Conservation (phyloP, 2,888 invertebrate genomes). For the Papilio demoleus region DNA sequence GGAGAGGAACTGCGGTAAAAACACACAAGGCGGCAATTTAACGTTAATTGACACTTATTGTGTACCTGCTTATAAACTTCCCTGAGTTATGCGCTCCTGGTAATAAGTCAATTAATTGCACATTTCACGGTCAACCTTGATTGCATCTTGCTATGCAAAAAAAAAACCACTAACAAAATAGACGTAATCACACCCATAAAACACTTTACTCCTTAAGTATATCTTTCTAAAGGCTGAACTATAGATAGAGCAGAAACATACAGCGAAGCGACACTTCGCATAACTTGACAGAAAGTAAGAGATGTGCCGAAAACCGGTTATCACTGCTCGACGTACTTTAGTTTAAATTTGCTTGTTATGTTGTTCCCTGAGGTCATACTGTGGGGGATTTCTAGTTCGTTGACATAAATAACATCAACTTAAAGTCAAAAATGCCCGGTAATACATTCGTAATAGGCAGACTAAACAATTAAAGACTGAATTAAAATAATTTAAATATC, state of each 20-base stretch:
- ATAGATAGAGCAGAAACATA: too few species aligned
- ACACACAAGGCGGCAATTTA: conserved; percentile 32
- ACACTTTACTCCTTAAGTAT: background rate
- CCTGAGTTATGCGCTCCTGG: conserved; percentile 26
- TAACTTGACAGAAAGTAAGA: too few species aligned
- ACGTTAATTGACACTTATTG: conserved; percentile 37
- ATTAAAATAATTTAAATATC: too few species aligned
- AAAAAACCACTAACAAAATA: background rate
- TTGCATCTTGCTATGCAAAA: background rate
- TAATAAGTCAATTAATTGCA: conserved; percentile 27
- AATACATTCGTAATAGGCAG: too few species aligned
- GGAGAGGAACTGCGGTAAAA: conserved; percentile 41
- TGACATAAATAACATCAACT: background rate
- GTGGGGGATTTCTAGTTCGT: background rate
- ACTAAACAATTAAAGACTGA: too few species aligned
- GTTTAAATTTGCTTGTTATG: too few species aligned
- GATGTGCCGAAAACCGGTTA: background rate
- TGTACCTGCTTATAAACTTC: conserved; percentile 27
- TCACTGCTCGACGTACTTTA: background rate
- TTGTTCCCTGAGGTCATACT: too few species aligned
- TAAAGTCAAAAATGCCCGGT: too few species aligned
- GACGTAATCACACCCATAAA: background rate
- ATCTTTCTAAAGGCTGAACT: too few species aligned
- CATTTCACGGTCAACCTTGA: conserved; percentile 23
- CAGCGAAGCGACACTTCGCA: too few species aligned